Conservation (phyloP, 2,113 vertebrate genomes). For the Brevimyrus niger region DNA sequence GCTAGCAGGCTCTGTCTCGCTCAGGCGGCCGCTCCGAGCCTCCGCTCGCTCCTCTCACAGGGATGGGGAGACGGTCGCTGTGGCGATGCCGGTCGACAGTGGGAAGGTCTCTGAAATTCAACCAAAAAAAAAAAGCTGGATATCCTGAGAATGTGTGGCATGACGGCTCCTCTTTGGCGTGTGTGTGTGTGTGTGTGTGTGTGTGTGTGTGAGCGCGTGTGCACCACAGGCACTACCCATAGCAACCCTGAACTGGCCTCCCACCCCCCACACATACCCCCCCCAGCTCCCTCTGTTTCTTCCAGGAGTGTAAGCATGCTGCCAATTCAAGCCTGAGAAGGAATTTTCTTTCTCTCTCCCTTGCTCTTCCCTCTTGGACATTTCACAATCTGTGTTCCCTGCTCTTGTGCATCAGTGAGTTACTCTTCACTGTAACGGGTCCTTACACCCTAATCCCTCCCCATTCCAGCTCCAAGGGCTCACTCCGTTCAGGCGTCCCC, state of each 20-base stretch:
- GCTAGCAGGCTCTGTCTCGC: conserved; percentile 48
- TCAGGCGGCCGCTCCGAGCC: conserved; percentile 40
- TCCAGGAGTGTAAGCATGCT: conserved; percentile 29
- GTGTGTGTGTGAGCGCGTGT: not conserved
- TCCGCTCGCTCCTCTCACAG: conserved; percentile 32
- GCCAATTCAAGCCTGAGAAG: conserved; percentile 25
- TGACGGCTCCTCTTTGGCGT: not conserved
- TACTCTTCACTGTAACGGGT: not conserved
- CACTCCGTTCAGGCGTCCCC: not conserved
- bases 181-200: not conserved
- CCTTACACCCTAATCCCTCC: not conserved
- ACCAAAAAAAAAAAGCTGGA: not conserved
- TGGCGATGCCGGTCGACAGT: not conserved
- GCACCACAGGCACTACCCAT: not conserved
- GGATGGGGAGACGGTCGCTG: not conserved
- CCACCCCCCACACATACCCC: conserved; percentile 19
- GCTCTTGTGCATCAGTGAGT: not conserved
- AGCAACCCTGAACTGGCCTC: conserved; percentile 28
- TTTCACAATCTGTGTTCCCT: not conserved
- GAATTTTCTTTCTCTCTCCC: not conserved
- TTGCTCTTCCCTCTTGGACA: not conserved
- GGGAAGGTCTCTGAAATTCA: not conserved
- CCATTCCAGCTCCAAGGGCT: not conserved
- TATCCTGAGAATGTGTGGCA: not conserved
- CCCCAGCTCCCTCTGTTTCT: conserved; percentile 8